These are phyloP conservation scores for Tenodera sinensis DNA, from an alignment of 2,888 invertebrate genomes.

Conservation along the genomic window DNA sequence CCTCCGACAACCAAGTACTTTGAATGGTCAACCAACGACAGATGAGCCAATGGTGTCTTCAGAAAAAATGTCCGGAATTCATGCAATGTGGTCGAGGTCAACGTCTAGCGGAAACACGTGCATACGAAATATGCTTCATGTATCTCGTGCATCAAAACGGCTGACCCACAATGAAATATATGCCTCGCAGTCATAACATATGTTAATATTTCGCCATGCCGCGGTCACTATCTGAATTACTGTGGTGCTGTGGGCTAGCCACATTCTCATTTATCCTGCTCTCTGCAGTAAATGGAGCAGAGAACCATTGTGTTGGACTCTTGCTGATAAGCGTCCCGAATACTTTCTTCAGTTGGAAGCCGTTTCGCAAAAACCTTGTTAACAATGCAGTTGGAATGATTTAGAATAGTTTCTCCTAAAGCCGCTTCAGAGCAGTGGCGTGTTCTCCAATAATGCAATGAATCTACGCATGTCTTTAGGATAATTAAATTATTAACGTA, in stretches of 20 bases:
- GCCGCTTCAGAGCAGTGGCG: too few relatives aligned
- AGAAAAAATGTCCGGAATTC: neutral
- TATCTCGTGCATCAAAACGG: neutral
- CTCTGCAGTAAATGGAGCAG: neutral
- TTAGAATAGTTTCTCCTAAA: neutral
- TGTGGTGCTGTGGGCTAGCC: neutral
- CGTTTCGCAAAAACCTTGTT: neutral
- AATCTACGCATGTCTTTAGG: too few relatives aligned
- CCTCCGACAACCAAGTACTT: too few relatives aligned
- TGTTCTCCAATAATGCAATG: too few relatives aligned
- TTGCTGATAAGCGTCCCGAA: neutral
- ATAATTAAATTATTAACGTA: too few relatives aligned
- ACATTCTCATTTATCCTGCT: neutral
- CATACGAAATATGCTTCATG: neutral
- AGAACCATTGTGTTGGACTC: neutral
- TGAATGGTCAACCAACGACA: neutral
- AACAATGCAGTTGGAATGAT: neutral
- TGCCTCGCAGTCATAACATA: neutral
- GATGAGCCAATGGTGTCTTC: neutral
- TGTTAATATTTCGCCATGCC: neutral
- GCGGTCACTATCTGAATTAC: neutral
- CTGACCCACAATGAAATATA: neutral
- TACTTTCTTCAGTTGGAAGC: neutral
- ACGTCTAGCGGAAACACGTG: neutral
- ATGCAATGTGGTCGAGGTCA: neutral